A percentile compares a stretch with the other conserved stretches of the same genome.
Conservation (phyloP, 2,888 invertebrate genomes). For the Carpatolechia fugitivella region DNA sequence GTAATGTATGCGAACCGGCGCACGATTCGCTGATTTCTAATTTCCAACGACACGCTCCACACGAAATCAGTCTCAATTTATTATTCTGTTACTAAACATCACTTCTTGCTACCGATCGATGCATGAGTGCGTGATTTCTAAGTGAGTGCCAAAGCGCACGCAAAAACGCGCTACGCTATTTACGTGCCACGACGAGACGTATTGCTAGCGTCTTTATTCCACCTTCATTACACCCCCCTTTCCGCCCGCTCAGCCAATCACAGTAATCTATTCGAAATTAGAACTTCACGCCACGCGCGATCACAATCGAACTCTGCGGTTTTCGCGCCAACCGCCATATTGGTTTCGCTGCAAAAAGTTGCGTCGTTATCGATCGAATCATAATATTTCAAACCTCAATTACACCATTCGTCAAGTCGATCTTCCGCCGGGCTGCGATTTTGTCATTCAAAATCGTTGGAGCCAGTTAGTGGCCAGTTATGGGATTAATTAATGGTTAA, state of each 20-base stretch:
- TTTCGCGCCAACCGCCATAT: slow-evolving; percentile 21
- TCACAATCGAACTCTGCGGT: slow-evolving; percentile 44
- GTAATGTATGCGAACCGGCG: not conserved
- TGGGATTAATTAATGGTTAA: slow-evolving; percentile 61
- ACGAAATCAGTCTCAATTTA: slow-evolving; percentile 45
- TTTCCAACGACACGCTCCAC: slow-evolving; percentile 31
- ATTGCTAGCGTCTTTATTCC: slow-evolving; percentile 45
- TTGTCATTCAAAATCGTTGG: slow-evolving; percentile 65
- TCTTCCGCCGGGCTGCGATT: slow-evolving; percentile 48
- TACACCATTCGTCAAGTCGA: slow-evolving; percentile 56
- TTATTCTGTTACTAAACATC: slow-evolving; percentile 38
- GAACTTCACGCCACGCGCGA: slow-evolving; percentile 55
- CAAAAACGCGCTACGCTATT: slow-evolving; percentile 42
- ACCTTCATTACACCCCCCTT: slow-evolving; percentile 39
- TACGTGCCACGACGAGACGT: slow-evolving; percentile 44
- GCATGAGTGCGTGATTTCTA: slow-evolving; percentile 45
- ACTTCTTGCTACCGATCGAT: slow-evolving; percentile 46
- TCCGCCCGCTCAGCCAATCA: slow-evolving; percentile 54
- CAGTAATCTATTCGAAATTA: slow-evolving; percentile 60
- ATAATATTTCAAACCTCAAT: slow-evolving; percentile 62
- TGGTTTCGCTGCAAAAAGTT: slow-evolving; percentile 24
- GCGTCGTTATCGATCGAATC: slow-evolving; percentile 45
- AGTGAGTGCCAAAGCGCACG: slow-evolving; percentile 49
- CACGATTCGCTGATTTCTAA: slow-evolving; percentile 25
- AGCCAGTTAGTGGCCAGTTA: slow-evolving; percentile 51